Evolutionary conservation across 2,888 invertebrate genomes (phyloP).

Genomic region (Tubulanus polymorphus): DNA sequence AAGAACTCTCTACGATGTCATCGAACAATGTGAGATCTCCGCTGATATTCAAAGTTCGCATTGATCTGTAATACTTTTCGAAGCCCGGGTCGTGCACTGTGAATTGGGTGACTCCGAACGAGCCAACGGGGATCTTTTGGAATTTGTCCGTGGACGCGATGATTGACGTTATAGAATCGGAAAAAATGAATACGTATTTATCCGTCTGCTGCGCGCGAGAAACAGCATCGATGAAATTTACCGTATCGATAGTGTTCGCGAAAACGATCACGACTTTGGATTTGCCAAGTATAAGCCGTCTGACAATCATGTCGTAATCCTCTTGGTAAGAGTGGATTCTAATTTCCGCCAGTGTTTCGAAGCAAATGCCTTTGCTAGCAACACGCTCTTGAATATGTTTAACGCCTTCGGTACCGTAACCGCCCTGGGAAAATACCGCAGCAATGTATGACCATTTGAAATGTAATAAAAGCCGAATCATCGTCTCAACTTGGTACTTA

Average conservation of each 20-base stretch:
- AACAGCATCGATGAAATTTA: constrained; percentile 25
- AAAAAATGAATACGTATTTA: constrained; percentile 43
- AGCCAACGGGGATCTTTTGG: constrained; percentile 25
- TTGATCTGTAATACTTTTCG: constrained; percentile 26
- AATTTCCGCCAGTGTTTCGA: constrained; percentile 11
- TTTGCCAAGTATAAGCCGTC: too few relatives aligned
- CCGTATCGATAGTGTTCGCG: constrained; percentile 16
- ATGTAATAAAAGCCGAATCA: constrained; percentile 28
- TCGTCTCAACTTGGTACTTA: constrained; percentile 33
- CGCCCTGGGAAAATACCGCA: constrained; percentile 69
- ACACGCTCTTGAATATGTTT: constrained; percentile 17
- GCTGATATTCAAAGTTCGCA: constrained; percentile 18
- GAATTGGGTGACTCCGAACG: constrained; percentile 24
- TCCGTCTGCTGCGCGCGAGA: constrained; percentile 19
- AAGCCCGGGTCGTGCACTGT: constrained; percentile 19
- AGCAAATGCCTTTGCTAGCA: constrained; percentile 14
- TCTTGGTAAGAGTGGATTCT: too few relatives aligned
- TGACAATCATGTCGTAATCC: too few relatives aligned
- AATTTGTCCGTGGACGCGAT: constrained; percentile 17
- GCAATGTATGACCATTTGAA: constrained; percentile 74
- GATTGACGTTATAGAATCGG: constrained; percentile 31
- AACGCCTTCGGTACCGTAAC: constrained; percentile 36
- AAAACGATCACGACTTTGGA: constrained; percentile 36
- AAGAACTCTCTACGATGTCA: background rate
- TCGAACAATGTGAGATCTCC: background rate